phyloP scores from a whole-genome alignment of 2,888 invertebrate genomes.

The Mythimna lalbum region DNA sequence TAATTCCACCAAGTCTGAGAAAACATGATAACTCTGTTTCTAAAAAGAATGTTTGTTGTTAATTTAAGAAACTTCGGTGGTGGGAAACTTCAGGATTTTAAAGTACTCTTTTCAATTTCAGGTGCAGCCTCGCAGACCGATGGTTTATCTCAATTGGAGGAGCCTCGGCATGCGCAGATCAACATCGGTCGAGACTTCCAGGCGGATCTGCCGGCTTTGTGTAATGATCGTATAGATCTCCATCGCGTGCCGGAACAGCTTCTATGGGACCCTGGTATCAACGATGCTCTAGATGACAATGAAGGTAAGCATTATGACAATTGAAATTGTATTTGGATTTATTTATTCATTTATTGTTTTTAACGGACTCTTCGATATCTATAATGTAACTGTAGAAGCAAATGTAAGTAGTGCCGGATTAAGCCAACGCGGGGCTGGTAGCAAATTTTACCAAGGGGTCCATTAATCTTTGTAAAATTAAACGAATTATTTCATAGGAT shows the following conservation, averaged over 20 bases:
- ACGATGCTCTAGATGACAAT: slow-evolving; percentile 92
- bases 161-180: slow-evolving; percentile 93
- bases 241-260: slow-evolving; percentile 93
- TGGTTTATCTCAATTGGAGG: slow-evolving; percentile 79
- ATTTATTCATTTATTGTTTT: too few species aligned
- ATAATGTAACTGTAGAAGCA: too few species aligned
- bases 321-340: too few species aligned
- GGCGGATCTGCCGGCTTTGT: slow-evolving; percentile 93
- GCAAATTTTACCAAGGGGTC: too few species aligned
- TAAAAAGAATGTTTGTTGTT: background rate
- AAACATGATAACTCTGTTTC: slow-evolving; percentile 9
- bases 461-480: too few species aligned
- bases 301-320: slow-evolving; percentile 91
- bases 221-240: slow-evolving; percentile 86
- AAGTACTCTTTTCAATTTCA: slow-evolving; percentile 34
- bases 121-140: slow-evolving; percentile 77
- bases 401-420: too few species aligned
- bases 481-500: too few species aligned
- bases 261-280: slow-evolving; percentile 96
- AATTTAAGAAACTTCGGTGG: slow-evolving; percentile 1
- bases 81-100: background rate
- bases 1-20: too few species aligned
- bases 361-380: too few species aligned
- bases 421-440: too few species aligned
- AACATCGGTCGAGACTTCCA: slow-evolving; percentile 97